These are phyloP conservation scores for Choristoneura fumiferana DNA, from an alignment of 1,140 invertebrate genomes.

Conservation along the genomic window DNA sequence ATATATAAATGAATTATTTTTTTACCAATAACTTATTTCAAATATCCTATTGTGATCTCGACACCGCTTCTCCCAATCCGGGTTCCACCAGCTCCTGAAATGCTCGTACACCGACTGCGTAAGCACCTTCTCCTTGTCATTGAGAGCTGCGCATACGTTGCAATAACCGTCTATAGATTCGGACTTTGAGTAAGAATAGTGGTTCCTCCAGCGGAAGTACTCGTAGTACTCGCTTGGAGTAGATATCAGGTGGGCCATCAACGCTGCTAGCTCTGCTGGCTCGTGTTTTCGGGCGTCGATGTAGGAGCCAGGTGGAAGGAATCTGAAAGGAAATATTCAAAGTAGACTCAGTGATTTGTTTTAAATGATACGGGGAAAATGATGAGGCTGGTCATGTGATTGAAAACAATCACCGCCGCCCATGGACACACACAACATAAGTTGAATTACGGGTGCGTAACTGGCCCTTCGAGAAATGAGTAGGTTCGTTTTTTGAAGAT, in stretches of 20 bases:
- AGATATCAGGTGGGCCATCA: slow-evolving; percentile 39
- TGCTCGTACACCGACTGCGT: slow-evolving; percentile 35
- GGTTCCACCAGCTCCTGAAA: slow-evolving; percentile 60
- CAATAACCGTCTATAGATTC: slow-evolving; percentile 43
- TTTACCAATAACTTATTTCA: too few relatives aligned
- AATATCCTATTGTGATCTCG: neutral
- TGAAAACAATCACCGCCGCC: too few relatives aligned
- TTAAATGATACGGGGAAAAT: too few relatives aligned
- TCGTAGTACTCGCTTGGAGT: slow-evolving; percentile 38
- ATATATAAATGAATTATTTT: too few relatives aligned
- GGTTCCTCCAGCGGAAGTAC: slow-evolving; percentile 55
- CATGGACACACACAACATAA: too few relatives aligned
- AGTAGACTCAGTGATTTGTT: too few relatives aligned
- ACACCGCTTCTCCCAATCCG: slow-evolving; percentile 42
- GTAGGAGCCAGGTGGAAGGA: slow-evolving; percentile 60
- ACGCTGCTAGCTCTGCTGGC: slow-evolving; percentile 34
- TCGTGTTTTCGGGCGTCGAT: slow-evolving; percentile 42
- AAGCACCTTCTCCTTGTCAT: slow-evolving; percentile 37
- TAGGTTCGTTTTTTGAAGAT: too few relatives aligned
- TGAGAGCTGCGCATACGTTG: slow-evolving; percentile 46
- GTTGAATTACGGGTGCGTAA: too few relatives aligned
- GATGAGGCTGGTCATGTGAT: too few relatives aligned
- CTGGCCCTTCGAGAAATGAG: too few relatives aligned
- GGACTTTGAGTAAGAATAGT: slow-evolving; percentile 46
- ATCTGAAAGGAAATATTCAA: too few relatives aligned